phyloP scores from a whole-genome alignment of 2,797 vertebrate species.

The Loris lydekkerianus region DNA sequence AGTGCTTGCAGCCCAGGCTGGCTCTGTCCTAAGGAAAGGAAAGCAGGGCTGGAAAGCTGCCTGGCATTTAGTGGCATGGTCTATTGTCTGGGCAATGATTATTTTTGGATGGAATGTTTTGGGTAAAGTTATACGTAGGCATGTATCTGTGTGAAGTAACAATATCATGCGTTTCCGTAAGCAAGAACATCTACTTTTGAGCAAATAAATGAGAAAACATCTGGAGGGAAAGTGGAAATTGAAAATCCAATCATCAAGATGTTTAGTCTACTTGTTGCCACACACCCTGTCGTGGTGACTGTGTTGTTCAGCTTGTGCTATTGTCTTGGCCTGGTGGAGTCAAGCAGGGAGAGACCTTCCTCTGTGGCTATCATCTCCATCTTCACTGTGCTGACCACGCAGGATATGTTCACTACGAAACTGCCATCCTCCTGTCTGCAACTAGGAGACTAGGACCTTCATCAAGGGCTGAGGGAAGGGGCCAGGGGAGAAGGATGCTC shows the following conservation, averaged over 20 bases:
- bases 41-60: too few relatives aligned
- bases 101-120: not conserved
- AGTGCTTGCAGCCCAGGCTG: not conserved
- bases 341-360: not conserved
- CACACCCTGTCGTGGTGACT: not conserved
- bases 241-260: not conserved
- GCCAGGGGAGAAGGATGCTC: not conserved
- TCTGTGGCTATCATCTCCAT: rapidly evolving
- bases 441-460: not conserved
- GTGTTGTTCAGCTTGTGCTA: not conserved
- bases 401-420: not conserved
- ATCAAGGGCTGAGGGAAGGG: not conserved
- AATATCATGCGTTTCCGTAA: not conserved
- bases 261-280: not conserved
- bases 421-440: not conserved
- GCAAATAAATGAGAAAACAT: not conserved
- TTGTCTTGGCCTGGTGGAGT: not conserved
- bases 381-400: too few relatives aligned
- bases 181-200: not conserved
- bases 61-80: not conserved
- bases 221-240: not conserved
- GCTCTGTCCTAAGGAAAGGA: not conserved
- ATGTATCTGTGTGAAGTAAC: not conserved
- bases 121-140: not conserved
- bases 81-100: not conserved